Conservation (phyloP, 2,888 invertebrate genomes). For the Nemapogon koenigi region DNA sequence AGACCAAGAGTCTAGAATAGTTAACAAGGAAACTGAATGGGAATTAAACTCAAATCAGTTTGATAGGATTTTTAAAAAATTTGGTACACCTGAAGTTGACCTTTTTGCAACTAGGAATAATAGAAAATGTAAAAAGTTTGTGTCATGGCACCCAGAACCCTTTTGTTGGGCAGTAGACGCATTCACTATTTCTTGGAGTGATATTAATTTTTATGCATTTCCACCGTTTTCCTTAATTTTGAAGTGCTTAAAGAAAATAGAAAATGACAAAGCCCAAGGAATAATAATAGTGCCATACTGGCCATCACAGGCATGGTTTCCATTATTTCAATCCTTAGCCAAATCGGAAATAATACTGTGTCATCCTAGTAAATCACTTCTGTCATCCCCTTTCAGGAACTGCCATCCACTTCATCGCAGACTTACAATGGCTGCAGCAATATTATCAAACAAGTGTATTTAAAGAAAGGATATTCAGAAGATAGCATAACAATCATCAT, state of each 20-base stretch:
- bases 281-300: background rate
- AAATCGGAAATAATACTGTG: background rate
- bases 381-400: constrained; percentile 1
- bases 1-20: constrained; percentile 11
- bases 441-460: constrained; percentile 1
- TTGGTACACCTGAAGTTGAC: constrained; percentile 9
- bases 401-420: background rate
- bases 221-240: constrained; percentile 2
- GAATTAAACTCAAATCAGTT: constrained; percentile 10
- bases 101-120: constrained; percentile 9
- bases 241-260: background rate
- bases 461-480: background rate
- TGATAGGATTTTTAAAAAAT: background rate
- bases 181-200: background rate
- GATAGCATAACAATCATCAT: background rate
- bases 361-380: background rate
- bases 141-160: constrained; percentile 8
- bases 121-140: constrained; percentile 7
- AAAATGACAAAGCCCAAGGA: constrained; percentile 1
- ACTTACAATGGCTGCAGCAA: constrained; percentile 2
- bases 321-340: background rate
- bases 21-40: constrained; percentile 11
- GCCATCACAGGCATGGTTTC: constrained; percentile 2
- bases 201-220: background rate
- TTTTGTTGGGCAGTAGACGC: constrained; percentile 1